Conservation (phyloP, 2,113 vertebrate genomes). For the Oryzias curvinotus region DNA sequence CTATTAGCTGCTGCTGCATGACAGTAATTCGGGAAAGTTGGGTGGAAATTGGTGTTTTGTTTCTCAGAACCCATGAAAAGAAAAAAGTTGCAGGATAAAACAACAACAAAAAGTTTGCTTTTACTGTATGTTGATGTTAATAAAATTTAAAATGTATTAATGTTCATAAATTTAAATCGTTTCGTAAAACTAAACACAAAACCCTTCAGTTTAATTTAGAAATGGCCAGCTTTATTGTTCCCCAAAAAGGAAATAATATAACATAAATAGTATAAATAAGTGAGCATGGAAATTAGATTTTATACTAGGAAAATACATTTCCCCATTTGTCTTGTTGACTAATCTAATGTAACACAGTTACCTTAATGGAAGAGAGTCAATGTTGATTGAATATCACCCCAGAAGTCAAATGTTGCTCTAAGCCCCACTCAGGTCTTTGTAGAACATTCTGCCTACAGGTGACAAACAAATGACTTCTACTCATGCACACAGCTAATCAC, state of each 20-base stretch:
- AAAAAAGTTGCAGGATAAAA: neutral
- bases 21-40: slow-evolving; percentile 20
- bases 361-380: slow-evolving; percentile 29
- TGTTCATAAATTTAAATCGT: too few relatives aligned
- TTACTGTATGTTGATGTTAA: slow-evolving; percentile 6
- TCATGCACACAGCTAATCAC: slow-evolving; percentile 8
- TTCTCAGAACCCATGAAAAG: slow-evolving; percentile 6
- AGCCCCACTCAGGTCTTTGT: slow-evolving; percentile 1
- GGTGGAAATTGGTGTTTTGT: slow-evolving; percentile 11
- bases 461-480: slow-evolving; percentile 21
- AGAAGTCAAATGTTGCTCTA: neutral
- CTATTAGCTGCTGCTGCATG: slow-evolving; percentile 24
- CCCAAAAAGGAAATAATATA: neutral
- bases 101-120: neutral
- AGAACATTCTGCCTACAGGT: slow-evolving; percentile 19
- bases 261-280: neutral
- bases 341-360: slow-evolving; percentile 25
- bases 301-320: slow-evolving; percentile 10
- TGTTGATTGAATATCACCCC: slow-evolving; percentile 19
- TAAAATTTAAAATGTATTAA: neutral
- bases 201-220: neutral
- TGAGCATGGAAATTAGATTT: slow-evolving; percentile 13
- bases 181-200: too few relatives aligned
- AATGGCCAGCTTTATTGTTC: neutral
- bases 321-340: neutral